phyloP scores from a whole-genome alignment of 2,113 vertebrate genomes.

The Anguilla japonica region DNA sequence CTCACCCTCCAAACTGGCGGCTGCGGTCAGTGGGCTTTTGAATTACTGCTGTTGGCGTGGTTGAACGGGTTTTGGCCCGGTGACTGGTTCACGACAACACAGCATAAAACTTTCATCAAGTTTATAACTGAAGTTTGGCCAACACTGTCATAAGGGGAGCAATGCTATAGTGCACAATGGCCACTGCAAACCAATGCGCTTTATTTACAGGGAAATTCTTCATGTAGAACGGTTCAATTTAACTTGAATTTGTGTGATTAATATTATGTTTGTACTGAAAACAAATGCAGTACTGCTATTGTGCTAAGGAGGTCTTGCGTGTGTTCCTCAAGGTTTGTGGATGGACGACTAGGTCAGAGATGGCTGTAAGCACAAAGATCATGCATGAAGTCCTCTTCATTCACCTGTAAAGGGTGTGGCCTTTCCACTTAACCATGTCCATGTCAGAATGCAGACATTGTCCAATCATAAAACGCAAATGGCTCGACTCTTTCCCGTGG shows the following conservation, averaged over 20 bases:
- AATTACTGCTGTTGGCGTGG: background rate
- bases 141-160: background rate
- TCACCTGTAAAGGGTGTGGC: background rate
- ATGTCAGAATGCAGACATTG: too few species aligned
- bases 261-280: background rate
- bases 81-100: background rate
- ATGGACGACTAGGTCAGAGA: background rate
- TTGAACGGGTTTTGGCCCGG: constrained; percentile 6
- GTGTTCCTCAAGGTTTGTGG: background rate
- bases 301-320: background rate
- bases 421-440: background rate
- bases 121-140: background rate
- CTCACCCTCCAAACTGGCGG: constrained; percentile 33
- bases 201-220: too few species aligned
- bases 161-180: background rate
- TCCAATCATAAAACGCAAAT: background rate
- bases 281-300: background rate
- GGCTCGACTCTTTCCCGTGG: background rate
- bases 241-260: background rate
- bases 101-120: background rate
- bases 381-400: background rate
- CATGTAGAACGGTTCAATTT: background rate
- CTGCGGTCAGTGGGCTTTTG: constrained; percentile 4
- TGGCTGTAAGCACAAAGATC: background rate
- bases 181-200: too few species aligned